These are phyloP conservation scores for Lepisosteus osseus DNA, from an alignment of 2,113 vertebrate genomes.

Conservation along the genomic window DNA sequence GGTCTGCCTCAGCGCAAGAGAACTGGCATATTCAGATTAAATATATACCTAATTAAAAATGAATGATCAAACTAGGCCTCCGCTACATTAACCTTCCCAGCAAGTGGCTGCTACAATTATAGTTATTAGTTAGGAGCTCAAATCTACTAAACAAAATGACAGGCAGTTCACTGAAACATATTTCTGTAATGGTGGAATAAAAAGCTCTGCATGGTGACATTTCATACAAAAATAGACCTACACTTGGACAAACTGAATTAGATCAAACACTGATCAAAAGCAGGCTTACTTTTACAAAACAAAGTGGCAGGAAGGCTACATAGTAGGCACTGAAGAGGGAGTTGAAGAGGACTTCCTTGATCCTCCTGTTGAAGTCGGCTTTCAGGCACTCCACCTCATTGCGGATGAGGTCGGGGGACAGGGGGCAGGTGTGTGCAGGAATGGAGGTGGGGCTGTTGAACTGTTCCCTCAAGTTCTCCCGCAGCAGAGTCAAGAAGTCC, in stretches of 20 bases:
- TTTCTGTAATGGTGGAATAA: no score
- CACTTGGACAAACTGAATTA: no score
- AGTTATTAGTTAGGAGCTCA: no score
- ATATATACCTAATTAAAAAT: no score
- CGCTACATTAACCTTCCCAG: not conserved
- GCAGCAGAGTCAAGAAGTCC: constrained; percentile 86
- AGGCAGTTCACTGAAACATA: no score
- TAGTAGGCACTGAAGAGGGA: constrained; percentile 98
- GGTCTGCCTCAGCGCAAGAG: no score
- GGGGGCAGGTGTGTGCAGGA: constrained; percentile 90
- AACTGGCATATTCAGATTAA: no score
- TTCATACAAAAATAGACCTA: constrained; percentile 1
- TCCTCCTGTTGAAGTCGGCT: constrained; percentile 94
- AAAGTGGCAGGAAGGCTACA: constrained; percentile 92
- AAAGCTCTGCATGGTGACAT: not conserved
- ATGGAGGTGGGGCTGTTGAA: constrained; percentile 79
- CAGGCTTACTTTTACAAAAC: constrained; percentile 89
- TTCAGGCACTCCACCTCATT: constrained; percentile 95
- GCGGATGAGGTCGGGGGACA: constrained; percentile 91
- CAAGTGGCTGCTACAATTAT: no score
- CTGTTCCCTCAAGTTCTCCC: constrained; percentile 90
- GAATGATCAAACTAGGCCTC: no score
- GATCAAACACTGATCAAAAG: not conserved
- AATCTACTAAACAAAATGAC: no score
- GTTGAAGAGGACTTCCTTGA: constrained; percentile 98